Evolutionary conservation across 2,113 vertebrate genomes (phyloP), one percentile per base, ranked within the genome.

Genomic region (Bubo blakistoni): DNA sequence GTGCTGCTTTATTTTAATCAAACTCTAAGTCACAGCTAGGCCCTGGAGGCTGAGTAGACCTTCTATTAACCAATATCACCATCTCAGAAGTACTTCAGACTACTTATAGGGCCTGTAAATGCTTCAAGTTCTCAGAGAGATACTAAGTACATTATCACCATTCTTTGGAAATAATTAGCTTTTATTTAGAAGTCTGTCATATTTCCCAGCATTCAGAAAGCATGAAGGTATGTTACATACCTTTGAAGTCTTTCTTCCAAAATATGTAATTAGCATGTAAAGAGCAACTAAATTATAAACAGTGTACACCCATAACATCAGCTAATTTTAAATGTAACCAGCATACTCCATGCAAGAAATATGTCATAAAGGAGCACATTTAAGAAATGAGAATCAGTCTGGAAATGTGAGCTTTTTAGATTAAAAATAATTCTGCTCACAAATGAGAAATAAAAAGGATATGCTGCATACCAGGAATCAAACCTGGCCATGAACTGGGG

Each of bases 401-500:
- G 67, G 76, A 83, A 74, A 27, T 42, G 24, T 80, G 59, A 95
- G 38, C 29, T 46, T 90, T 77, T 95, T 21, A 72, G 46, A 73
- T 62, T 88, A 94, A 97, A 97, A 96, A 74, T 47, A 95, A 92
- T 88, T 70, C 67, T 65, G 69, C 20, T 61, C 77, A 88, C 46
- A 92, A 94, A 90, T 59, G 55, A 94, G 91, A 96, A 97, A 92
- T 89, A 74, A 96, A 97, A 91, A 51, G 67, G 62, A 44, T 65
- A 89, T 0, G 3, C 72, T 71, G n/a, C 78, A 76, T 91, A 97
- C 95, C 90, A 76, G 51, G 73, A 96, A 91, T 97, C 96, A 91
- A 98, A 98, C 84, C 88, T 91, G 84, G 93, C 88, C 96, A 94
- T 81, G 92, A 98, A 97, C 24, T 82, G 90, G 67, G 92, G 54